These are phyloP conservation scores for Antheraea pernyi DNA, from an alignment of 1,140 invertebrate species.

Conservation along the genomic window DNA sequence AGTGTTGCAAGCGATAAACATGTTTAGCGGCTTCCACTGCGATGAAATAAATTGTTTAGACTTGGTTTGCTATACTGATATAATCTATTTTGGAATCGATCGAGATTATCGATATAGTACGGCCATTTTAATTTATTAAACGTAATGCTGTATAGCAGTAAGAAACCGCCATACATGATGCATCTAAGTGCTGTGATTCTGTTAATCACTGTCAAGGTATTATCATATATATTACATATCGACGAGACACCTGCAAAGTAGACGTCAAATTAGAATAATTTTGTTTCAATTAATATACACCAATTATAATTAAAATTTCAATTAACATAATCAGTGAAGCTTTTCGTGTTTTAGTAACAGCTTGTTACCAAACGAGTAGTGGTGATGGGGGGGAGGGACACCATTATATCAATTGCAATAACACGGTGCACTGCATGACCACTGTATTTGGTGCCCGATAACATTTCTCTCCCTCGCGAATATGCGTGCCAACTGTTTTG, in stretches of 20 bases:
- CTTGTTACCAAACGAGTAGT: constrained; percentile 26
- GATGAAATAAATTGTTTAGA: constrained; percentile 20
- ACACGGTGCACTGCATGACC: neutral
- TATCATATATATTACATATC: constrained; percentile 65
- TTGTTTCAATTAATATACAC: constrained; percentile 66
- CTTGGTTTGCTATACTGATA: neutral
- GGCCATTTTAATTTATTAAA: neutral
- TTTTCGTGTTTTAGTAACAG: constrained; percentile 50
- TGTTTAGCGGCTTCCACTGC: constrained; percentile 48
- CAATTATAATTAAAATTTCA: constrained; percentile 47
- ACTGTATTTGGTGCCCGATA: neutral
- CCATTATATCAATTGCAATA: neutral
- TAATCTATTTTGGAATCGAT: neutral
- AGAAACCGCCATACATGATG: constrained; percentile 41
- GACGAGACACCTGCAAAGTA: constrained; percentile 77
- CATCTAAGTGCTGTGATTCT: constrained; percentile 66
- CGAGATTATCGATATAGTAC: neutral
- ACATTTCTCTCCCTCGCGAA: neutral
- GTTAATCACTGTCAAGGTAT: constrained; percentile 62
- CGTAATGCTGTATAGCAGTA: neutral
- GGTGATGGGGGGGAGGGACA: neutral
- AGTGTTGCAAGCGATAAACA: constrained; percentile 62
- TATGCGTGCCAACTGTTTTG: neutral
- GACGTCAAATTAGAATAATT: constrained; percentile 77
- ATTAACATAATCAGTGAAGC: constrained; percentile 13